Evolutionary conservation across 2,797 vertebrate genomes (phyloP).

Genomic region (Hippocampus kuda): DNA sequence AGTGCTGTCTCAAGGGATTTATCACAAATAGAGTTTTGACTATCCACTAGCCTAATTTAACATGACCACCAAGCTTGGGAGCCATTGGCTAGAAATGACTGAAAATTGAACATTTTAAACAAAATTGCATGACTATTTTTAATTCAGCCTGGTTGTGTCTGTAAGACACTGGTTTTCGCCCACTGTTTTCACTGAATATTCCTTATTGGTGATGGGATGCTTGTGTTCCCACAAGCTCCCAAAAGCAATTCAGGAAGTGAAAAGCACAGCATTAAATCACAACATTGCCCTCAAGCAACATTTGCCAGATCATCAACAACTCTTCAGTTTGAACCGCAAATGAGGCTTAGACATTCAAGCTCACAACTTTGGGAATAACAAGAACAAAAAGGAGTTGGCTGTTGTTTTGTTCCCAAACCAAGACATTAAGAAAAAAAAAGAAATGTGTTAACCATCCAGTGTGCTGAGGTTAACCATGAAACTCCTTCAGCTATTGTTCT

Average conservation of each 20-base stretch:
- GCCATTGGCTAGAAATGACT: neutral
- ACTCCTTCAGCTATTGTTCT: slow-evolving; percentile 1
- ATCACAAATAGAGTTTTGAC: neutral
- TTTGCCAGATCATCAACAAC: slow-evolving; percentile 7
- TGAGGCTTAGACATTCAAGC: slow-evolving; percentile 16
- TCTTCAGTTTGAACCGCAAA: slow-evolving; percentile 5
- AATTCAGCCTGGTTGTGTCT: neutral
- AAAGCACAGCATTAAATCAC: slow-evolving; percentile 28
- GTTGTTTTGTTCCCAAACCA: neutral
- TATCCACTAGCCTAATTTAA: neutral
- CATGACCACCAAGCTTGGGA: neutral
- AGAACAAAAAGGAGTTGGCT: slow-evolving; percentile 6
- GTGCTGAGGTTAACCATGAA: slow-evolving; percentile 8
- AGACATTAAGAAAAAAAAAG: neutral
- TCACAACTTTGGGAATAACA: neutral
- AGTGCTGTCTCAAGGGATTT: neutral
- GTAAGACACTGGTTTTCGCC: neutral
- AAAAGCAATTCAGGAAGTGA: neutral
- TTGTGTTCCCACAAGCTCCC: neutral
- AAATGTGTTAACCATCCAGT: slow-evolving; percentile 11
- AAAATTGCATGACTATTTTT: neutral
- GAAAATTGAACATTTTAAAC: neutral
- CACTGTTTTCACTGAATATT: neutral
- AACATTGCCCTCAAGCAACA: neutral
- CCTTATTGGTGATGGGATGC: neutral